Conservation (phyloP, 2,888 invertebrate genomes). For the Leptura quadrifasciata region DNA sequence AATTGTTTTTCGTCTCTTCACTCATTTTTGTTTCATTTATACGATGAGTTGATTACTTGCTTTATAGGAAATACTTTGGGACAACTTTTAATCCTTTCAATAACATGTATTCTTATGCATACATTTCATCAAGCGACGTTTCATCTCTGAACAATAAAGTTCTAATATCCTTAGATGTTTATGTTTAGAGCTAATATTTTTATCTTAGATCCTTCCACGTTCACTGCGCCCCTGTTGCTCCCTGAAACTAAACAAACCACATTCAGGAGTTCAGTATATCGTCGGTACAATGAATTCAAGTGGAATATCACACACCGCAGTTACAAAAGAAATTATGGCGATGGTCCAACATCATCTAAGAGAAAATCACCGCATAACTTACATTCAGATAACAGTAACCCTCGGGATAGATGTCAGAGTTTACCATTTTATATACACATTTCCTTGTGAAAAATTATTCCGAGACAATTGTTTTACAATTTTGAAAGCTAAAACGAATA, state of each 20-base stretch:
- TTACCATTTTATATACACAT: not conserved
- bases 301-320: slow-evolving; percentile 5
- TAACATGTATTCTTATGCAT: too few species aligned
- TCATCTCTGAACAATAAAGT: too few species aligned
- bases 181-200: not conserved
- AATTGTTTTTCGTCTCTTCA: not conserved
- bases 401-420: not conserved
- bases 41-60: not conserved
- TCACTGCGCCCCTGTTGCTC: not conserved
- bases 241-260: not conserved
- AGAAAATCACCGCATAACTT: slow-evolving; percentile 2
- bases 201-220: not conserved
- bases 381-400: not conserved
- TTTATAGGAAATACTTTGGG: too few species aligned
- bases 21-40: not conserved
- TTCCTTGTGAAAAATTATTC: not conserved
- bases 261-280: not conserved
- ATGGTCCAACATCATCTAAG: not conserved
- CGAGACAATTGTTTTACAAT: not conserved
- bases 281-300: not conserved
- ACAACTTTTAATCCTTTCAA: too few species aligned
- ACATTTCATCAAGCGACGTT: too few species aligned
- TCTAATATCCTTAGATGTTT: too few species aligned
- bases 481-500: not conserved
- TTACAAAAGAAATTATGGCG: slow-evolving; percentile 5